A percentile compares a stretch with the other conserved stretches of the same genome.
Conservation (phyloP, 1,140 invertebrate genomes). For the Coenobita brevimanus region DNA sequence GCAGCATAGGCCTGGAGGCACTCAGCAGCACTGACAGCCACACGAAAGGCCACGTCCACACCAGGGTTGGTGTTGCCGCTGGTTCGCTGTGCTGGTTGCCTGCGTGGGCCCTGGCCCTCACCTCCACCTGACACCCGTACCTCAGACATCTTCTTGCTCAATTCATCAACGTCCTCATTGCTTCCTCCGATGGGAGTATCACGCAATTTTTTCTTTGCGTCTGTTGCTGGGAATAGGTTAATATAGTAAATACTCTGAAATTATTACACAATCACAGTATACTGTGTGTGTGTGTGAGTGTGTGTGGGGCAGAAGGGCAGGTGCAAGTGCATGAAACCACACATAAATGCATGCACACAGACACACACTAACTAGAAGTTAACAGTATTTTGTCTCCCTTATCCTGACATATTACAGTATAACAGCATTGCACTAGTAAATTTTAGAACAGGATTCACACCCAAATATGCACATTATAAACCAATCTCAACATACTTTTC, state of each 20-base stretch:
- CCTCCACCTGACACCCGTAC: constrained; percentile 11
- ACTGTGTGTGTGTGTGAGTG: neutral
- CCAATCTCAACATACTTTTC: constrained; percentile 21
- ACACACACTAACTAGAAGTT: too few relatives aligned
- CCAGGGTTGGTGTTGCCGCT: neutral
- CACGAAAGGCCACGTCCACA: constrained; percentile 67
- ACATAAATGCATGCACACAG: too few relatives aligned
- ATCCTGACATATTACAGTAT: too few relatives aligned
- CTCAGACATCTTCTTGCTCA: constrained; percentile 41
- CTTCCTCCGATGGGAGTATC: constrained; percentile 21
- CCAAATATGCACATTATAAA: too few relatives aligned
- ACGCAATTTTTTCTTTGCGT: constrained; percentile 37
- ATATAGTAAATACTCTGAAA: neutral
- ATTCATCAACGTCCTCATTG: constrained; percentile 17
- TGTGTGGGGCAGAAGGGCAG: neutral
- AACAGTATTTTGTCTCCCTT: too few relatives aligned
- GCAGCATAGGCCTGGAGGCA: constrained; percentile 69
- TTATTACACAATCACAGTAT: too few relatives aligned
- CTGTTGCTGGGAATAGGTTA: neutral
- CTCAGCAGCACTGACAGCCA: constrained; percentile 68
- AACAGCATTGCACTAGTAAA: too few relatives aligned
- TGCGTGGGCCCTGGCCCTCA: neutral
- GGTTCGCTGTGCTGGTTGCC: too few relatives aligned
- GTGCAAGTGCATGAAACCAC: neutral
- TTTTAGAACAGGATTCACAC: too few relatives aligned